These are phyloP conservation scores for Drosophila burlai DNA, from an alignment of 1,140 invertebrate genomes.

Conservation along the genomic window DNA sequence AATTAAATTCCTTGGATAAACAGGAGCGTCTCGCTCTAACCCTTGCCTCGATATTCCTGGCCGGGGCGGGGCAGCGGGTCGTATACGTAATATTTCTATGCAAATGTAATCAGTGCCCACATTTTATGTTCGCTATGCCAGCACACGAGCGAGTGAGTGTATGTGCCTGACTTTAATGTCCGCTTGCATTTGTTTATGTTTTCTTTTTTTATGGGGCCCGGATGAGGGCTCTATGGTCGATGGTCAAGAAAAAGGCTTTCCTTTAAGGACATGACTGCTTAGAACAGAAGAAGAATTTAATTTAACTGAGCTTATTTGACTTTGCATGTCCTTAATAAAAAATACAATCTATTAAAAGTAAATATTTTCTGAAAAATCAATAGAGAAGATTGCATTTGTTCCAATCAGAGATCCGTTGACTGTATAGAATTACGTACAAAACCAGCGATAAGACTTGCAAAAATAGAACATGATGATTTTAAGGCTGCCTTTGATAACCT, in stretches of 20 bases:
- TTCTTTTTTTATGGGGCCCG: conserved; percentile 57
- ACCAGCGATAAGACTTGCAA: conserved; percentile 1
- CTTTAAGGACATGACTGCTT: conserved; percentile 6
- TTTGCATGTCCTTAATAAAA: background rate
- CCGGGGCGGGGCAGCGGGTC: conserved; percentile 1
- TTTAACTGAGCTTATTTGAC: no score
- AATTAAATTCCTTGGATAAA: conserved; percentile 78
- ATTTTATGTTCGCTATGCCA: conserved; percentile 64
- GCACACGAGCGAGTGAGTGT: conserved; percentile 19
- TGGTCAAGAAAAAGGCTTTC: conserved; percentile 11
- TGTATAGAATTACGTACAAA: background rate
- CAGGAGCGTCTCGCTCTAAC: conserved; percentile 15
- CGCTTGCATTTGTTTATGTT: conserved; percentile 71
- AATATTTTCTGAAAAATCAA: background rate
- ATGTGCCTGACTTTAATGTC: conserved; percentile 57
- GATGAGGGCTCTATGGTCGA: conserved; percentile 1
- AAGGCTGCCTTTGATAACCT: conserved; percentile 4
- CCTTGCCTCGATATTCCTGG: conserved; percentile 55
- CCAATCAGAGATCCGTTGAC: background rate
- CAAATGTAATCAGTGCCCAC: conserved; percentile 82
- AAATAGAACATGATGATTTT: background rate
- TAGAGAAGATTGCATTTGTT: background rate
- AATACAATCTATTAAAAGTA: background rate
- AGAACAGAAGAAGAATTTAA: background rate
- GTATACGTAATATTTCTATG: conserved; percentile 66